A percentile compares a stretch with the other conserved stretches of the same genome.
phyloP scores from a whole-genome alignment of 2,888 invertebrate species.

The Blastobasis lacticolella region DNA sequence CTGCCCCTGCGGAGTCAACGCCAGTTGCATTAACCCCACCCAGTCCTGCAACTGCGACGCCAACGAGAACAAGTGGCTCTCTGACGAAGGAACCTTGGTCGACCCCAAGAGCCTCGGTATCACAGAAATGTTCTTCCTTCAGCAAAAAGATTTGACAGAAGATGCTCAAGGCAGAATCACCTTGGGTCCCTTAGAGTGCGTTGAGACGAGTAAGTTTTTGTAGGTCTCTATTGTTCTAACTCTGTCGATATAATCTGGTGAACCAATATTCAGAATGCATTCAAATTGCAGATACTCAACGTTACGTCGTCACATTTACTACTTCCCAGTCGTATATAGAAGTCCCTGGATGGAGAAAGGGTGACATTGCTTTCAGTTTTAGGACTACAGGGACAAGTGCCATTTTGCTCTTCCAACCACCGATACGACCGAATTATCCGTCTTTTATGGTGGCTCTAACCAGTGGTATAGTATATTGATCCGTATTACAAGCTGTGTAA shows the following conservation, averaged over 20 bases:
- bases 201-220: conserved; percentile 88
- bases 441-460: conserved; percentile 94
- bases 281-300: conserved; percentile 83
- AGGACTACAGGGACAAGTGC: conserved; percentile 93
- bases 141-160: conserved; percentile 86
- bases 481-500: background rate
- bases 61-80: conserved; percentile 89
- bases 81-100: conserved; percentile 90
- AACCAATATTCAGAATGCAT: background rate
- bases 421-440: conserved; percentile 90
- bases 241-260: too few relatives aligned
- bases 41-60: conserved; percentile 94
- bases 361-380: conserved; percentile 94
- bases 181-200: conserved; percentile 92
- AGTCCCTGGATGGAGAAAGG: conserved; percentile 94
- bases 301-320: conserved; percentile 94
- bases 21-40: conserved; percentile 86
- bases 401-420: conserved; percentile 91
- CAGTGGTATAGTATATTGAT: conserved; percentile 69
- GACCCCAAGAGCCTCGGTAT: conserved; percentile 89
- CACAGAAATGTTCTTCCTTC: conserved; percentile 91
- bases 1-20: conserved; percentile 84
- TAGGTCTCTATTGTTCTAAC: background rate
- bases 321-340: conserved; percentile 94
- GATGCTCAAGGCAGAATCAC: conserved; percentile 92